These are phyloP conservation scores for Heliconius himera DNA, from an alignment of 1,140 invertebrate species.

Conservation along the genomic window DNA sequence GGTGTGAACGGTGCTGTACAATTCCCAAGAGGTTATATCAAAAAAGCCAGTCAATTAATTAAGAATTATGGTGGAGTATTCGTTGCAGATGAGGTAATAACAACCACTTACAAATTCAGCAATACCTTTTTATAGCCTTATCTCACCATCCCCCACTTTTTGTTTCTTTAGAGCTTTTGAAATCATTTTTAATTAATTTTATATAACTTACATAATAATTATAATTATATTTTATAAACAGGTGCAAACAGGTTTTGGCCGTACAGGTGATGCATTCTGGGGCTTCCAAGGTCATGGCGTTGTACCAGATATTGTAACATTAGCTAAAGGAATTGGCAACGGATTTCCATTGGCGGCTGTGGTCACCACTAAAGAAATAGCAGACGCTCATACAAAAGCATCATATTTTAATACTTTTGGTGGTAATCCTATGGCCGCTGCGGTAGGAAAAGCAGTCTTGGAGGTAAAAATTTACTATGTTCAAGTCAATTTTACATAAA, in stretches of 20 bases:
- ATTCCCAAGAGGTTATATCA: conserved; percentile 94
- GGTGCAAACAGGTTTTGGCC: conserved; percentile 98
- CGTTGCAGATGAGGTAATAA: conserved; percentile 93
- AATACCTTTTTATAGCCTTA: neutral
- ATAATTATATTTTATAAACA: conserved; percentile 50
- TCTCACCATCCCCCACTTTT: neutral
- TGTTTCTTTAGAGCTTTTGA: neutral
- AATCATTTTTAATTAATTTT: neutral
- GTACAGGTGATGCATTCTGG: conserved; percentile 97
- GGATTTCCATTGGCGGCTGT: conserved; percentile 97
- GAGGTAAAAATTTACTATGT: conserved; percentile 83
- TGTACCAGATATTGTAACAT: conserved; percentile 94
- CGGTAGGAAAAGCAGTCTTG: conserved; percentile 93
- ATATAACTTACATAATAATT: neutral
- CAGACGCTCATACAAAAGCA: conserved; percentile 87
- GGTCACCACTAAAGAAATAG: conserved; percentile 94
- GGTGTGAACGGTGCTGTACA: conserved; percentile 92
- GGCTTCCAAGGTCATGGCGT: conserved; percentile 95
- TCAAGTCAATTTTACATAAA: neutral
- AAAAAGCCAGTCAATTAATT: conserved; percentile 90
- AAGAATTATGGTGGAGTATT: conserved; percentile 92
- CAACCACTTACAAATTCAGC: neutral
- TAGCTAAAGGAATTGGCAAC: conserved; percentile 95
- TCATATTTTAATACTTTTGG: conserved; percentile 98
- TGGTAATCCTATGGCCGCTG: conserved; percentile 95